Evolutionary conservation across 2,113 vertebrate genomes (phyloP).

Genomic region (Oplegnathus fasciatus): DNA sequence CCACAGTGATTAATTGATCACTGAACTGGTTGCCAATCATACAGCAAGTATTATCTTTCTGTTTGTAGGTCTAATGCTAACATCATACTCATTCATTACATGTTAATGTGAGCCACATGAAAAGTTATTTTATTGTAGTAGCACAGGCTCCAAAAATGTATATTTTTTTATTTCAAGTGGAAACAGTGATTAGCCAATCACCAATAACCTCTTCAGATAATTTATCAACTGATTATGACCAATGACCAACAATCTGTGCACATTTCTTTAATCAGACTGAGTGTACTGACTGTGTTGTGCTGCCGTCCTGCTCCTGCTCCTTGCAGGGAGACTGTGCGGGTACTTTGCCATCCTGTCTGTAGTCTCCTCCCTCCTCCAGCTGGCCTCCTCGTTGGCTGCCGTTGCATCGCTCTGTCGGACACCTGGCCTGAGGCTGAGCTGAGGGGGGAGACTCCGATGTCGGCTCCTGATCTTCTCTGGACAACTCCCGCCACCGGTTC

Average conservation of each 20-base stretch:
- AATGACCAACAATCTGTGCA: not conserved
- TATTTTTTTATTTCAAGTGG: no score
- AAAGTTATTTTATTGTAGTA: no score
- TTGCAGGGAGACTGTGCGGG: slow-evolving; percentile 81
- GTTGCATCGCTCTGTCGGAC: slow-evolving; percentile 85
- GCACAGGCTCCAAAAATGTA: no score
- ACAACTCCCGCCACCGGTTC: slow-evolving; percentile 91
- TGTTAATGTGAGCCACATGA: no score
- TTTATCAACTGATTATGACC: not conserved
- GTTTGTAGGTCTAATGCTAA: no score
- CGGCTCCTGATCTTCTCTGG: slow-evolving; percentile 90
- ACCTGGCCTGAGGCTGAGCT: slow-evolving; percentile 72
- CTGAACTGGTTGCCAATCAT: no score
- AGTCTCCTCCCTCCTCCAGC: slow-evolving; percentile 82
- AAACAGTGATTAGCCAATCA: not conserved
- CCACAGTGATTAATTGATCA: no score
- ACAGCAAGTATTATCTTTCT: no score
- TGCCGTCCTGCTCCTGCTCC: slow-evolving; percentile 85
- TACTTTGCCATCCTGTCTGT: slow-evolving; percentile 76
- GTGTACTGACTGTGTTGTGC: slow-evolving; percentile 86
- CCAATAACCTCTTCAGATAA: not conserved
- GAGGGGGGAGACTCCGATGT: slow-evolving; percentile 82
- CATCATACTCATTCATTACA: no score
- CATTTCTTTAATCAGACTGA: not conserved
- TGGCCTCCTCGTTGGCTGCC: slow-evolving; percentile 80